Evolutionary conservation across 1,140 invertebrate genomes (phyloP).

Genomic region (Forficula auricularia): DNA sequence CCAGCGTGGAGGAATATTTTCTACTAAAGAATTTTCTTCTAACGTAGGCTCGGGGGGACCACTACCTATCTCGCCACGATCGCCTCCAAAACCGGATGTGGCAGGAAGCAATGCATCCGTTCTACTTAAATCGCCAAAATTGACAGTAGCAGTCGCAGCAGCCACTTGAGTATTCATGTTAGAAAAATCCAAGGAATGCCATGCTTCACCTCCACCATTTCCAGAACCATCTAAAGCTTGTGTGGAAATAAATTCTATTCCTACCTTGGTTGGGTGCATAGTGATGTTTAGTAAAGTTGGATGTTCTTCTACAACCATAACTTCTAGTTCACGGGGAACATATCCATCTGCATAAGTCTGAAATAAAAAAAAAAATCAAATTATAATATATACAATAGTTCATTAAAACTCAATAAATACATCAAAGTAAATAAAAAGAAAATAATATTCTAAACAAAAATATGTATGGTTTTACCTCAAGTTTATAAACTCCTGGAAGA

Average conservation of each 20-base stretch:
- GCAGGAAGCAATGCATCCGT: no score
- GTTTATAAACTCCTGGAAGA: slow-evolving; percentile 61
- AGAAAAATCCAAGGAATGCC: no score
- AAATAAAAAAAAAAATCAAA: slow-evolving; percentile 12
- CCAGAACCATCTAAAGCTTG: background rate
- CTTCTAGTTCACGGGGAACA: slow-evolving; percentile 61
- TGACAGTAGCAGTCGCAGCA: no score
- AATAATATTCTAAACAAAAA: slow-evolving; percentile 1
- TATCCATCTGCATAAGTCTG: slow-evolving; percentile 72
- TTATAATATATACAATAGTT: background rate
- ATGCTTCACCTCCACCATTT: slow-evolving; percentile 2
- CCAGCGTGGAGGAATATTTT: no score
- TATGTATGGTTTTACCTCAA: slow-evolving; percentile 44
- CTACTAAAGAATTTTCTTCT: background rate
- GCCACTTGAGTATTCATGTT: no score
- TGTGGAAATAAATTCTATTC: slow-evolving; percentile 8
- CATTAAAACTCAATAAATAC: no score
- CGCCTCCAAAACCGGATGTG: slow-evolving; percentile 3
- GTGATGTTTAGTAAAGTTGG: slow-evolving; percentile 73
- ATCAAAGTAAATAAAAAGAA: background rate
- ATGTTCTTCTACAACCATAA: slow-evolving; percentile 68
- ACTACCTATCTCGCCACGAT: slow-evolving; percentile 3
- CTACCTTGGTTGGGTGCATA: slow-evolving; percentile 60
- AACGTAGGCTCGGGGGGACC: background rate
- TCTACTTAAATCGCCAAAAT: no score